These are phyloP conservation scores for Premnoplex brunnescens DNA, from an alignment of 2,797 vertebrate species.

Conservation along the genomic window DNA sequence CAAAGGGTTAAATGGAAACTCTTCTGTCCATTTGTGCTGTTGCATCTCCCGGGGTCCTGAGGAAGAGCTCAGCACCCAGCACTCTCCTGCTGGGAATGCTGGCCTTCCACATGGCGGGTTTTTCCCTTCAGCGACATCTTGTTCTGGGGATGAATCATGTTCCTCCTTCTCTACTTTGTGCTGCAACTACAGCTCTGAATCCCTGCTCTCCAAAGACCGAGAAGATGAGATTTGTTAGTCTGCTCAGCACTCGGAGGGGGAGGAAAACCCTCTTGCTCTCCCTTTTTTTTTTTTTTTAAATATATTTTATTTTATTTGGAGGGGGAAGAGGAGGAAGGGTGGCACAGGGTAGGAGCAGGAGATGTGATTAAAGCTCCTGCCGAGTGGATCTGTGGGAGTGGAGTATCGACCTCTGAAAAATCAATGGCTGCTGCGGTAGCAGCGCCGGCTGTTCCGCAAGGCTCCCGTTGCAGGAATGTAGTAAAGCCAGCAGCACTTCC, in stretches of 20 bases:
- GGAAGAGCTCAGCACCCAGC: background rate
- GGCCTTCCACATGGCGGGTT: background rate
- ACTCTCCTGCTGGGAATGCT: background rate
- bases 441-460: slow-evolving; percentile 24
- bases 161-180: background rate
- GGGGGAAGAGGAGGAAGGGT: slow-evolving; percentile 22
- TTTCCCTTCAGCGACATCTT: slow-evolving; percentile 36
- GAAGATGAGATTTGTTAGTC: background rate
- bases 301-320: slow-evolving; percentile 23
- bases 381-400: slow-evolving; percentile 75
- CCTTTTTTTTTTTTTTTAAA: background rate
- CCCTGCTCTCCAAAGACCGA: background rate
- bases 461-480: slow-evolving; percentile 63
- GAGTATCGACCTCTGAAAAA: slow-evolving; percentile 78
- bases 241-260: background rate
- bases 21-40: background rate
- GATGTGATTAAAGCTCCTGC: slow-evolving; percentile 78
- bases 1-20: background rate
- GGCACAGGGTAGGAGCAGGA: slow-evolving; percentile 68
- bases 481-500: slow-evolving; percentile 21
- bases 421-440: slow-evolving; percentile 77
- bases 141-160: slow-evolving; percentile 25
- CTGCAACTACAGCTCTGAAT: slow-evolving; percentile 16
- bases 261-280: background rate
- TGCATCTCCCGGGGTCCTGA: background rate